These are phyloP conservation scores for Megalops atlanticus DNA, from an alignment of 2,113 vertebrate species.

Conservation along the genomic window DNA sequence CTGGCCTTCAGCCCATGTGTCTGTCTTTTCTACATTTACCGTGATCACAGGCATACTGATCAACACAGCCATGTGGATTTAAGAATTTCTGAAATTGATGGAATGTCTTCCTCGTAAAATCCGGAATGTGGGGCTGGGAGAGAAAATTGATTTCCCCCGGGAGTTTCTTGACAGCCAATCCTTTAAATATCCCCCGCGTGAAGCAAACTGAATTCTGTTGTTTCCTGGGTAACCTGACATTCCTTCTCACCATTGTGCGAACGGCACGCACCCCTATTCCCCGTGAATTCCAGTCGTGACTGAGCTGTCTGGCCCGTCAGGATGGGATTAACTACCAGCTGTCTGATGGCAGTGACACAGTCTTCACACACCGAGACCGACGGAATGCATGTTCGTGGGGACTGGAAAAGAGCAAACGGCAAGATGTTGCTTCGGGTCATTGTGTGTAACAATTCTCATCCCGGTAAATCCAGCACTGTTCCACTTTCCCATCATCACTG, in stretches of 20 bases:
- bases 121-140: background rate
- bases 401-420: too few relatives aligned
- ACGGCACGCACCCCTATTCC: background rate
- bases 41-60: background rate
- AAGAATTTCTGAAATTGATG: background rate
- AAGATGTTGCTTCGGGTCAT: too few relatives aligned
- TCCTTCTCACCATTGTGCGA: background rate
- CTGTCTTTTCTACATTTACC: background rate
- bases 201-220: conserved; percentile 6
- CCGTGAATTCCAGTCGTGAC: background rate
- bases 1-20: too few relatives aligned
- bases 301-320: background rate
- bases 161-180: background rate
- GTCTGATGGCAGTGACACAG: background rate
- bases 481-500: too few relatives aligned
- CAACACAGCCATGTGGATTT: background rate
- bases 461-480: too few relatives aligned
- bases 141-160: conserved; percentile 8
- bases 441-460: too few relatives aligned
- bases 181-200: background rate
- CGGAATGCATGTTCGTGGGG: too few relatives aligned
- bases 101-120: conserved; percentile 1
- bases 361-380: background rate
- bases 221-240: background rate
- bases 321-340: background rate